Percentiles rank a stretch among this genome's conserved stretches.
Conservation (phyloP, 2,797 vertebrate species). For the Myioborus melanocephalus region DNA sequence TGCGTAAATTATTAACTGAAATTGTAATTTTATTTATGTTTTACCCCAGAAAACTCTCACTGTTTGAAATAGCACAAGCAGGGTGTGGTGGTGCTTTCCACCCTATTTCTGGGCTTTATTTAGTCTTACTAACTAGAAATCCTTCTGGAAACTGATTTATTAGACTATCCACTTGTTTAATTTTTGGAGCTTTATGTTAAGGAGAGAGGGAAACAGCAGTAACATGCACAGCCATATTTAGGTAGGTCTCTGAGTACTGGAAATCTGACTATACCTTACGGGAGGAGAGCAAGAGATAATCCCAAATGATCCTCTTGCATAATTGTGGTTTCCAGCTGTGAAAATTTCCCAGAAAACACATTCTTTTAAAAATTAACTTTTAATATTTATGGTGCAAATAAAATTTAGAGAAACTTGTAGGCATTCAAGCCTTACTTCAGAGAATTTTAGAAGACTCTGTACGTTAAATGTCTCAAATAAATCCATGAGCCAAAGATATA, state of each 20-base stretch:
- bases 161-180: not conserved
- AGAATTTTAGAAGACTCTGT: not conserved
- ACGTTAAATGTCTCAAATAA: not conserved
- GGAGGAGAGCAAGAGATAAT: not conserved
- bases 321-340: not conserved
- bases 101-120: not conserved
- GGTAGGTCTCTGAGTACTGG: not conserved
- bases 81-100: not conserved
- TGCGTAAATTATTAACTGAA: not conserved
- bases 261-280: not conserved
- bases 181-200: rapidly evolving
- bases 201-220: not conserved
- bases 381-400: not conserved
- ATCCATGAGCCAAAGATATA: not conserved
- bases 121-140: not conserved
- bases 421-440: not conserved
- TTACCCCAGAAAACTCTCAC: not conserved
- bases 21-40: not conserved
- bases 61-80: not conserved
- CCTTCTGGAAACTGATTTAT: not conserved
- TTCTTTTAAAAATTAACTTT: not conserved
- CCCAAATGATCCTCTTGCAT: not conserved
- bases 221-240: not conserved
- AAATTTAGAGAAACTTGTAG: not conserved
- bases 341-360: not conserved